Evolutionary conservation across 2,797 vertebrate genomes (phyloP).

Genomic region (Linurgus olivaceus): DNA sequence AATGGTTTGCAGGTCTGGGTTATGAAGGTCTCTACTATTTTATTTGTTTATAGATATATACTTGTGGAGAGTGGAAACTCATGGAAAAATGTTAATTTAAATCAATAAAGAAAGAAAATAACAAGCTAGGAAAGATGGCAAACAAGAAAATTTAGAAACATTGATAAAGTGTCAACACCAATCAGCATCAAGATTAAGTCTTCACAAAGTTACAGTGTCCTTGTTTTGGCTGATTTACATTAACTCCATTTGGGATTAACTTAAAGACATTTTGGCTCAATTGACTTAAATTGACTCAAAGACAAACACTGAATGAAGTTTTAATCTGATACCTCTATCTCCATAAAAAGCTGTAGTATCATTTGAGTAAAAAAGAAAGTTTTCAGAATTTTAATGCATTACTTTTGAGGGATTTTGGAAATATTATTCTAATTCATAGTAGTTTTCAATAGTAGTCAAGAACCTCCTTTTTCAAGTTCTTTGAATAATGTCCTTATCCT

Average conservation of each 20-base stretch:
- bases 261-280: background rate
- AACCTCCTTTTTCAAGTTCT: background rate
- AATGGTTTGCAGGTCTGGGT: background rate
- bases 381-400: background rate
- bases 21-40: background rate
- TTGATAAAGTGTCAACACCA: slow-evolving; percentile 65
- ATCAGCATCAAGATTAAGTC: slow-evolving; percentile 49
- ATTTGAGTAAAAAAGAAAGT: background rate
- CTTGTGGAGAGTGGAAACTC: background rate
- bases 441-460: background rate
- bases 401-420: background rate
- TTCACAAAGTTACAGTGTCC: slow-evolving; percentile 51
- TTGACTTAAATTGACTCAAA: background rate
- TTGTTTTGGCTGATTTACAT: slow-evolving; percentile 36
- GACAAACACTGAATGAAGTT: background rate
- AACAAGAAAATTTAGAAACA: slow-evolving; percentile 50
- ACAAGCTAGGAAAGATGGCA: slow-evolving; percentile 31
- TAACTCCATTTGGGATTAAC: slow-evolving; percentile 35
- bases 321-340: background rate
- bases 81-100: slow-evolving; percentile 17
- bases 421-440: background rate
- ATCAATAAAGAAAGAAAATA: slow-evolving; percentile 55
- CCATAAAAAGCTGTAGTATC: background rate
- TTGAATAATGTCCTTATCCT: background rate
- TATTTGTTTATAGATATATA: background rate